Evolutionary conservation across 2,113 vertebrate species (phyloP).

Genomic region (Syrmaticus mikado): DNA sequence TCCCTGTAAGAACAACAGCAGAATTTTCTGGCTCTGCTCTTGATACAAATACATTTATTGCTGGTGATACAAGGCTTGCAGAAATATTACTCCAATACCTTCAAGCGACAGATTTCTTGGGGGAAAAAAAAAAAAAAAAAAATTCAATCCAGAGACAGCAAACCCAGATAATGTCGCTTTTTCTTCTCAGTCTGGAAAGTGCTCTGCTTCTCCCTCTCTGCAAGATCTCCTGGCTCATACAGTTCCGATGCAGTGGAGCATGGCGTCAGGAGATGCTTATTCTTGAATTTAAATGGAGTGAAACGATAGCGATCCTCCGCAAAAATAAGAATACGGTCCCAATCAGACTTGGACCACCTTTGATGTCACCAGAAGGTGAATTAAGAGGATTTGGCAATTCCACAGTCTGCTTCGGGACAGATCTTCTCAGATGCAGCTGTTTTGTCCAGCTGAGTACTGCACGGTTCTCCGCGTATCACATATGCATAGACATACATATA

Average conservation of each 20-base stretch:
- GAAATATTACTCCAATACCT: slow-evolving; percentile 53
- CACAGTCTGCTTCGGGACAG: slow-evolving; percentile 2
- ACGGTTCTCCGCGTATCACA: neutral
- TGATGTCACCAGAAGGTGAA: slow-evolving; percentile 48
- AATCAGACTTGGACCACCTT: slow-evolving; percentile 38
- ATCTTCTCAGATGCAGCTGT: slow-evolving; percentile 28
- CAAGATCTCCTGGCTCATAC: slow-evolving; percentile 51
- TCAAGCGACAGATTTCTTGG: slow-evolving; percentile 25
- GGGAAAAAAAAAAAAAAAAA: neutral
- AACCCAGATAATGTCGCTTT: slow-evolving; percentile 15
- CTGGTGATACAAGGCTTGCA: slow-evolving; percentile 37
- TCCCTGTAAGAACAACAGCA: neutral
- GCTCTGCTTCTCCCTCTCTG: slow-evolving; percentile 25
- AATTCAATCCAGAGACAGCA: neutral
- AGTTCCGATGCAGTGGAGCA: slow-evolving; percentile 72
- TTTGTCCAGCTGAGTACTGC: slow-evolving; percentile 8
- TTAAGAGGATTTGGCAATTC: slow-evolving; percentile 64
- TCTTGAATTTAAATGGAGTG: slow-evolving; percentile 67
- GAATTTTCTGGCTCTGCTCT: slow-evolving; percentile 20
- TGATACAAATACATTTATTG: slow-evolving; percentile 50
- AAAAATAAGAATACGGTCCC: slow-evolving; percentile 5
- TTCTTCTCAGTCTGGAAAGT: slow-evolving; percentile 44
- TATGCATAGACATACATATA: neutral
- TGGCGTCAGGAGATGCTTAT: slow-evolving; percentile 67
- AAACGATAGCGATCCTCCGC: slow-evolving; percentile 24